Percentiles rank a stretch among this genome's conserved stretches.
Conservation (phyloP, 2,888 invertebrate species). For the Ctenicera cuprea region DNA sequence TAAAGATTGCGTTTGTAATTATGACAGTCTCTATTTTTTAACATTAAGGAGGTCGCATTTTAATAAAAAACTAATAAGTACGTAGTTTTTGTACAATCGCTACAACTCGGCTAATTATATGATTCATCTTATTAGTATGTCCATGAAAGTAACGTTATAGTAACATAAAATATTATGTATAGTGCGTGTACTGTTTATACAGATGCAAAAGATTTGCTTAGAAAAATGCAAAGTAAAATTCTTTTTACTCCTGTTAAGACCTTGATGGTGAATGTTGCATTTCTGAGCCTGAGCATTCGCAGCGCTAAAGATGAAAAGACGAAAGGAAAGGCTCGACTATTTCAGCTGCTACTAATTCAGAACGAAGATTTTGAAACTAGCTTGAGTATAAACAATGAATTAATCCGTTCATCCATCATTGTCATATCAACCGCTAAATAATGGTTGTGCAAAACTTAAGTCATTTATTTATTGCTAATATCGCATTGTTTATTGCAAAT, state of each 20-base stretch:
- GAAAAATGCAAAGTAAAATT: conserved; percentile 13
- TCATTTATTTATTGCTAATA: conserved; percentile 37
- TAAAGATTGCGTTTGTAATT: not conserved
- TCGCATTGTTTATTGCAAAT: conserved; percentile 34
- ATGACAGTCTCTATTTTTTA: not conserved
- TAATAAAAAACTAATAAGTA: not conserved
- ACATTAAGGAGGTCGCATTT: not conserved
- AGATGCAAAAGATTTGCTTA: conserved; percentile 15
- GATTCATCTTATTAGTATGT: conserved; percentile 14
- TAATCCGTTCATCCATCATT: conserved; percentile 40
- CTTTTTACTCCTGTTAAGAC: conserved; percentile 9
- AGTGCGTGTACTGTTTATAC: not conserved
- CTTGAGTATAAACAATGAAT: conserved; percentile 33
- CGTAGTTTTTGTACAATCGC: conserved; percentile 2
- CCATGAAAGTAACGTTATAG: conserved; percentile 22
- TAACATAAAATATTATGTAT: not conserved
- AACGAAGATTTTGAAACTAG: conserved; percentile 33
- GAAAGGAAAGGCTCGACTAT: conserved; percentile 32
- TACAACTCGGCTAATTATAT: conserved; percentile 17
- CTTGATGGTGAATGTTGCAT: conserved; percentile 36
- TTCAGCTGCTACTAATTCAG: conserved; percentile 29
- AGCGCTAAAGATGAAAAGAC: conserved; percentile 34
- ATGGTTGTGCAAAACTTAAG: conserved; percentile 32
- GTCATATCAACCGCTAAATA: conserved; percentile 39
- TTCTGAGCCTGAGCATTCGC: conserved; percentile 15